Base-by-base conservation (phyloP, 2,113 vertebrate genomes). In the Paracanthobrama guichenoti region DNA sequence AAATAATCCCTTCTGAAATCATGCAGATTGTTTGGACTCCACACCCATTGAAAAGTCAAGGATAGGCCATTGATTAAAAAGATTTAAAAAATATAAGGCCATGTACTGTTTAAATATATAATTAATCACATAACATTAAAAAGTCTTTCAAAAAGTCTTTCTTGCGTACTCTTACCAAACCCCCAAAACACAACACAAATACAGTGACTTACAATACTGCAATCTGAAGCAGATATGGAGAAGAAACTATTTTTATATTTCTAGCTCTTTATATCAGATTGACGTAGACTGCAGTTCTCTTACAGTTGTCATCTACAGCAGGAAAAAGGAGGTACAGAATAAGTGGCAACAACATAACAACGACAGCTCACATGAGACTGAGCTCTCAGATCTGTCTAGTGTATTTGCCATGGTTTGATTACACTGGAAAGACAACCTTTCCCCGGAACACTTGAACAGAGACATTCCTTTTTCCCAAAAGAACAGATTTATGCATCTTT, bases 401-500 rank as follows among this genome's bases (percentile, higher is more conserved):
- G 71, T 69, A 35, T 81, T 80, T 67, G 46, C 67, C 66, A 73
- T 85, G 76, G 67, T 85, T 72, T 85, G 50, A 85, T 73, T 73
- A 60, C 42, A 73, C 39, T 60, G 77, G 78, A 80, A 62, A 64
- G 81, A 76, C 75, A 83, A 77, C 57, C 83, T 50, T 85, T 78
- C 78, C 16, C 64, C 9, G n/a, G 66, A 76, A 79, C 81, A 81
- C 81, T 84, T 46, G 74, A 79, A 88, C 75, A 50, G 31, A 82
- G 62, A 71, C 74, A 83, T 42, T 28, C n/a, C 50, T 71, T 79
- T 82, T 85, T 67, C 60, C 84, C 85, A 82, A 80, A 84, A 69
- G 74, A 87, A 81, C 87, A 87, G 73, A 87, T 86, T 87, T 86
- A 76, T 81, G 89, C 89, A 81, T 85, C 72, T 88, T 85, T 44